phyloP scores from a whole-genome alignment of 2,797 vertebrate species.

The Darevskia nairensis region DNA sequence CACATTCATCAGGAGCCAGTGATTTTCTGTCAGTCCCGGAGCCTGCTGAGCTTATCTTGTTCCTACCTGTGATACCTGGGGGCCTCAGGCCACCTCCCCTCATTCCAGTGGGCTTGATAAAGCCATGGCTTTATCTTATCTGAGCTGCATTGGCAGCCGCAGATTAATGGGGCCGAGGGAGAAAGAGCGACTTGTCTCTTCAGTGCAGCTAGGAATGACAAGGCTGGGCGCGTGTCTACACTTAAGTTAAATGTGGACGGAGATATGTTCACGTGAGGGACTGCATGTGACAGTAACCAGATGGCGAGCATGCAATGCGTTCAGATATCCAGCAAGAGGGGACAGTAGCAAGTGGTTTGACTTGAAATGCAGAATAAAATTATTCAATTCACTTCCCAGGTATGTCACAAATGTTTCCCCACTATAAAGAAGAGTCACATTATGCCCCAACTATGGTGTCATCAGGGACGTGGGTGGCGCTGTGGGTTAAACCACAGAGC shows the following conservation, averaged over 20 bases:
- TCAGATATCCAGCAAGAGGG: background rate
- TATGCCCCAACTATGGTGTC: background rate
- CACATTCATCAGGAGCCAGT: constrained; percentile 33
- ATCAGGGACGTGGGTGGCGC: too few species aligned
- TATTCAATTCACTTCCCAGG: background rate
- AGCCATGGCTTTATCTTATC: constrained; percentile 29
- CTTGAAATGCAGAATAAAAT: background rate
- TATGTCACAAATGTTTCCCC: background rate
- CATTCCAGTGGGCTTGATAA: constrained; percentile 29
- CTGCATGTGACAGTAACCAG: background rate
- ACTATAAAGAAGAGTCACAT: background rate
- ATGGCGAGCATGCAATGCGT: background rate
- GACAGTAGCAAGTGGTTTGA: background rate
- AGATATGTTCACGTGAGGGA: background rate
- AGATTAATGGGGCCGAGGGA: constrained; percentile 20
- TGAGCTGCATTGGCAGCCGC: constrained; percentile 9
- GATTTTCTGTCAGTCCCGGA: constrained; percentile 37
- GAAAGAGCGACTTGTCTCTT: background rate
- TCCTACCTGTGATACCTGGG: constrained; percentile 31
- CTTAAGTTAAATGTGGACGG: background rate
- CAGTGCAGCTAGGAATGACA: background rate
- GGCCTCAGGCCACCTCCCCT: constrained; percentile 18
- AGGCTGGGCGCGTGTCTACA: background rate
- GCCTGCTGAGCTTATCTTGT: constrained; percentile 32
- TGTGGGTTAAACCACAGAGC: too few species aligned